Base-by-base conservation (phyloP, 2,113 vertebrate species). In the Tragelaphus strepsiceros region DNA sequence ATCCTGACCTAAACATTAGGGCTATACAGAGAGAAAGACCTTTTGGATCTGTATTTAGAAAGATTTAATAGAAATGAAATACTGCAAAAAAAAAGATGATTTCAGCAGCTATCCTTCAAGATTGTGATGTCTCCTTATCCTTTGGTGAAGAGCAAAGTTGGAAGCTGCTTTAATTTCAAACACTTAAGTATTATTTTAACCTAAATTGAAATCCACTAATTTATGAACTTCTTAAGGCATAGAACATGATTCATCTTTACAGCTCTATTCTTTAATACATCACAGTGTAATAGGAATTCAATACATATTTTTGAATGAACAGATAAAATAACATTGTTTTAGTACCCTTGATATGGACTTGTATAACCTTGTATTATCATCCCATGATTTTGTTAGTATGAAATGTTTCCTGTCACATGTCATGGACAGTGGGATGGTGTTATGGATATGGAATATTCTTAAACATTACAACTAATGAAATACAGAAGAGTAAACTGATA, bases 1-100 rank as follows among this genome's bases (percentile, higher is more conserved):
- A 53, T 81, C 64, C 77, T 97, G 95, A 92, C 93, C 77, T 35
- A 43, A 64, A 21, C n/a, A 71, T 71, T 35, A 71, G 64, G 53
- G 11, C 92, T 32, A 6, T 51, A 24, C 53, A 59, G 74, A 67
- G 62, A 91, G 93, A 90, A 39, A 32, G 39, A 0, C 0, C 32
- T 97, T 96, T 98, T 92, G 77, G 8, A 21, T 78, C 84, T 94
- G 0, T 85, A 88, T 97, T 95, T 54, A 15, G 71, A 89, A 61
- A 81, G 96, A 56, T 32, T 51, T 62, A 46, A 87, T 26, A 83
- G 67, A 62, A 78, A 89, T 88, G 67, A 64, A 11, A 58, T 21
- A 32, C n/a, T 92, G 92, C 35, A 89, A 81, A 83, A 61, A 24
- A 87, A 43, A 28, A 56, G 32, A 56, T 64, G 9, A 80, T 64